Percentiles rank a stretch among this genome's conserved stretches.
Conservation (phyloP, 2,797 vertebrate species). For the Numenius phaeopus region DNA sequence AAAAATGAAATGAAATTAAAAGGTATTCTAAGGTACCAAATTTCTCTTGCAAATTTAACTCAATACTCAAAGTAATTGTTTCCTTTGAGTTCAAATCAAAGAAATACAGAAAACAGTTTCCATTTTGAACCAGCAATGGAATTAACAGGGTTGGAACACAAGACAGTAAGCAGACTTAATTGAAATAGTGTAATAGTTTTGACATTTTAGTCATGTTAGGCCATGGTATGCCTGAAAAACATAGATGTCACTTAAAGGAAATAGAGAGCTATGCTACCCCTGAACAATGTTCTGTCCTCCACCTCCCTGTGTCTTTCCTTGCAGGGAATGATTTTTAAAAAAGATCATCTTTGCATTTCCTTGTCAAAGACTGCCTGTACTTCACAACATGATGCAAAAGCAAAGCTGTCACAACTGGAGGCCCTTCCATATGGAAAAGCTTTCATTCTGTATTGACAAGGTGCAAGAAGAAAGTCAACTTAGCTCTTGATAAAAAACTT, state of each 20-base stretch:
- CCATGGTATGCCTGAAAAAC: background rate
- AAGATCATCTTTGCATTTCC: background rate
- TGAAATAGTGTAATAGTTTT: background rate
- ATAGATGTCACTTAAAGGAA: background rate
- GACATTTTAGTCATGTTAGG: background rate
- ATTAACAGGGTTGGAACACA: background rate
- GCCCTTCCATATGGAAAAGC: background rate
- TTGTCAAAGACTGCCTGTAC: background rate
- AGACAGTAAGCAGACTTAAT: background rate
- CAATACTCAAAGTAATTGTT: background rate
- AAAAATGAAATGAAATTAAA: background rate
- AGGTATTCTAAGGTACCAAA: background rate
- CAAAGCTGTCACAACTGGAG: background rate
- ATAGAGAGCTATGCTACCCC: background rate
- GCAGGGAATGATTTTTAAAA: background rate
- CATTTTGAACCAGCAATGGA: background rate
- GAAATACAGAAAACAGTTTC: background rate
- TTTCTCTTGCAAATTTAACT: background rate
- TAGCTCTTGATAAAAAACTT: background rate
- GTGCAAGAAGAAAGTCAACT: background rate
- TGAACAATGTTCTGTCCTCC: background rate
- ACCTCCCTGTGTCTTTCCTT: background rate
- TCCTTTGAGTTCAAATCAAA: background rate
- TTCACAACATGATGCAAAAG: background rate
- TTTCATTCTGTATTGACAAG: constrained; percentile 7